Evolutionary conservation across 1,140 invertebrate species (phyloP).

Genomic region (Pissodes strobi): DNA sequence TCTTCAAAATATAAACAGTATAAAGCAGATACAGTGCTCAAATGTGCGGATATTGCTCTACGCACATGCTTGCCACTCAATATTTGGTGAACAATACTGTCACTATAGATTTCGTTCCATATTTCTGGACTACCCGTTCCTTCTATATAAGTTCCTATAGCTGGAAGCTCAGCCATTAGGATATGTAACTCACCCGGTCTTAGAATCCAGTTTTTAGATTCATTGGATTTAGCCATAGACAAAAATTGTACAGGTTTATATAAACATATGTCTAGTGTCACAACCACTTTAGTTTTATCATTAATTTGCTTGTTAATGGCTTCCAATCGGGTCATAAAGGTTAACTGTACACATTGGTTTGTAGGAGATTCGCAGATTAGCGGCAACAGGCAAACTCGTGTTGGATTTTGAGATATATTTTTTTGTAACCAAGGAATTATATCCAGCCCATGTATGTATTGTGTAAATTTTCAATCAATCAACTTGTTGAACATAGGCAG

Average conservation of each 20-base stretch:
- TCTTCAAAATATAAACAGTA: background rate
- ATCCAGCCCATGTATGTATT: background rate
- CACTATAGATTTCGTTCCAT: background rate
- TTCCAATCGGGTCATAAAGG: background rate
- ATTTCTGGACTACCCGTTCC: background rate
- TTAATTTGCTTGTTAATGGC: background rate
- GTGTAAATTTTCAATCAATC: background rate
- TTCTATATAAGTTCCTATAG: background rate
- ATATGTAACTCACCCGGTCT: background rate
- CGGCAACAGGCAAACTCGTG: background rate
- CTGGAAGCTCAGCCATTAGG: background rate
- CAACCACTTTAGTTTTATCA: background rate
- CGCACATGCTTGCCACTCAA: background rate
- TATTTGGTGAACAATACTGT: too few relatives aligned
- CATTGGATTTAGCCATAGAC: background rate
- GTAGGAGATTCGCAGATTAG: background rate
- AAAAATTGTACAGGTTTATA: background rate
- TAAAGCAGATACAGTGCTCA: background rate
- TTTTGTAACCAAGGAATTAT: background rate
- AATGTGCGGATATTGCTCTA: background rate
- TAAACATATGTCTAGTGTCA: background rate
- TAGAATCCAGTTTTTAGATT: background rate
- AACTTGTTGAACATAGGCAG: background rate
- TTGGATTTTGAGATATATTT: background rate
- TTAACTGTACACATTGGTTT: background rate